These are phyloP conservation scores for Lepus oiostolus DNA, from an alignment of 2,797 vertebrate genomes.

Conservation along the genomic window DNA sequence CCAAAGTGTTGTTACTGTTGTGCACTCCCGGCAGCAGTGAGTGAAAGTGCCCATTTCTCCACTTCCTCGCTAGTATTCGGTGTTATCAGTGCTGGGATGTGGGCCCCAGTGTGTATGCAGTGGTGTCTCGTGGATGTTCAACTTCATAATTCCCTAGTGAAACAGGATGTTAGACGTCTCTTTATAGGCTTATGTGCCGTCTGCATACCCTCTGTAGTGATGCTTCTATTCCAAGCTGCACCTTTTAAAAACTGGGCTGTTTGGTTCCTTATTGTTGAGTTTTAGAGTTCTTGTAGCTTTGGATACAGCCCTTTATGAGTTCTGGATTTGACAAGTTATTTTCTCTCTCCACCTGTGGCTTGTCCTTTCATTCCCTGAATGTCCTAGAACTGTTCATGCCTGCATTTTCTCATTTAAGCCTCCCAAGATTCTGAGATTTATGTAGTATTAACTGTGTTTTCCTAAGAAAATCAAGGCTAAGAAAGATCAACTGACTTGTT, in stretches of 20 bases:
- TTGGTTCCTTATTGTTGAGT: background rate
- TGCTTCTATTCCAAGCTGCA: background rate
- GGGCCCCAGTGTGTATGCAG: background rate
- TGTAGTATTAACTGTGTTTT: background rate
- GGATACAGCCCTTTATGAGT: background rate
- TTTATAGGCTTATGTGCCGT: background rate
- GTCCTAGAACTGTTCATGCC: background rate
- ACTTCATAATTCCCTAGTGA: background rate
- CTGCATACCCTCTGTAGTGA: background rate
- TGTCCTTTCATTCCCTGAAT: background rate
- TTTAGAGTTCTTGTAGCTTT: background rate
- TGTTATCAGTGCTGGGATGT: background rate
- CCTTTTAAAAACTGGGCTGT: background rate
- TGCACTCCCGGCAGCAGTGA: background rate
- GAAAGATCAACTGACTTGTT: background rate
- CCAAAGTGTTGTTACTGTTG: background rate
- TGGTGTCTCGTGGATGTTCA: background rate
- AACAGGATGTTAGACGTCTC: background rate
- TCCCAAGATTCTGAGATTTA: background rate
- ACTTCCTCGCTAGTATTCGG: background rate
- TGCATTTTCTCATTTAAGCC: background rate
- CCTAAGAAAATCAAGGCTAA: background rate
- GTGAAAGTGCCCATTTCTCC: background rate
- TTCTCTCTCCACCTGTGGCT: background rate
- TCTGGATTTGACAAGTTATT: background rate